Percentiles rank a stretch among this genome's conserved stretches.
These are phyloP conservation scores for Bergia sp. DNA, from an alignment of 92 coral and sea anemone species.

Conservation along the genomic window DNA sequence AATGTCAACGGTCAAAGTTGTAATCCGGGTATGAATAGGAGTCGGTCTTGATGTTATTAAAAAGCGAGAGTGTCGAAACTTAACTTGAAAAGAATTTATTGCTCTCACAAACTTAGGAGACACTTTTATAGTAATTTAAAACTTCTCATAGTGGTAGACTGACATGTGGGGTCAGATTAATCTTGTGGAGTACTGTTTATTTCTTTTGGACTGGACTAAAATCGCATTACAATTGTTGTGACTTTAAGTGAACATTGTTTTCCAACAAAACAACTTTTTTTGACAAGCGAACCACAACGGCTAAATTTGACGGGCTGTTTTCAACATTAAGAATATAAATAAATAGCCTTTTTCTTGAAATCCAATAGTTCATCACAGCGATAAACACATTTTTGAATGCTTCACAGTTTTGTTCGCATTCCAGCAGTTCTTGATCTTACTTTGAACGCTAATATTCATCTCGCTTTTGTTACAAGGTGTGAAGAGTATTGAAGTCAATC, in stretches of 20 bases:
- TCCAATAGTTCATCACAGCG: neutral
- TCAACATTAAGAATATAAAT: neutral
- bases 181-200: constrained; percentile 2
- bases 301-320: neutral
- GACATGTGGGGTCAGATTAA: constrained; percentile 5
- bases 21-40: neutral
- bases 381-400: constrained; percentile 42
- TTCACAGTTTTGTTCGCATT: constrained; percentile 27
- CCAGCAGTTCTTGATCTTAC: constrained; percentile 5
- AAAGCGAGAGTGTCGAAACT: neutral
- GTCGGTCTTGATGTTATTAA: neutral
- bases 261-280: constrained; percentile 5
- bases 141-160: constrained; percentile 8
- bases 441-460: neutral
- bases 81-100: neutral
- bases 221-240: constrained; percentile 10
- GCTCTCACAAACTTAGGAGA: neutral
- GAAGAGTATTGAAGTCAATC: neutral
- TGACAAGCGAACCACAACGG: constrained; percentile 17
- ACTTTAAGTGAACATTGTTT: constrained; percentile 21
- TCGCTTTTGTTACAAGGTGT: neutral
- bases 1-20: neutral
- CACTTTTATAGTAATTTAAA: neutral
- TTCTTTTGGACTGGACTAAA: constrained; percentile 1
- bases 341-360: neutral